A percentile compares a stretch with the other conserved stretches of the same genome.
These are phyloP conservation scores for Hypanus sabinus DNA, from an alignment of 2,113 vertebrate species.

Conservation along the genomic window DNA sequence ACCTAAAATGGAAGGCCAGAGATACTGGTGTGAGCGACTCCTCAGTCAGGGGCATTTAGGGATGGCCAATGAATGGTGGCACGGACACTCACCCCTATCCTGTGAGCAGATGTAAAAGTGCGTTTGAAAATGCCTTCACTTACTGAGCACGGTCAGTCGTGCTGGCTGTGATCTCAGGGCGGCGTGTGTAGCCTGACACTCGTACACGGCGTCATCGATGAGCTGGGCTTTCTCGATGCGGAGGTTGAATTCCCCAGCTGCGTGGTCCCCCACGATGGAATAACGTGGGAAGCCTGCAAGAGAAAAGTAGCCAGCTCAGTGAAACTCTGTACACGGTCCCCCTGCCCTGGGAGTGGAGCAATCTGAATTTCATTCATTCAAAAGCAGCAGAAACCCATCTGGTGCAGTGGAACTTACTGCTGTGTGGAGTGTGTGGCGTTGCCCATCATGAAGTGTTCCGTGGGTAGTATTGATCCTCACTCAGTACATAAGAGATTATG, in stretches of 20 bases:
- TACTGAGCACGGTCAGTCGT: conserved; percentile 87
- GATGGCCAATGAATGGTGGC: neutral
- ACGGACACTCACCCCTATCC: neutral
- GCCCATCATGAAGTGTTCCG: neutral
- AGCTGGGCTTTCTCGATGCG: conserved; percentile 85
- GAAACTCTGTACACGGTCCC: neutral
- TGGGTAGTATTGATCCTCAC: neutral
- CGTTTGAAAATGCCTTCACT: conserved; percentile 47
- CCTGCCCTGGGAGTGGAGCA: neutral
- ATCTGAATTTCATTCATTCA: neutral
- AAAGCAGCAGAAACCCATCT: neutral
- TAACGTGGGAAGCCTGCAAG: conserved; percentile 86
- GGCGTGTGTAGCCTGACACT: conserved; percentile 93
- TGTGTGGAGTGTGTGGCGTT: no score
- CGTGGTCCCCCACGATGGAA: conserved; percentile 86
- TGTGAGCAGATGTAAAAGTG: neutral
- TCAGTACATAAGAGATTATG: neutral
- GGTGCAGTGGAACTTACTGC: neutral
- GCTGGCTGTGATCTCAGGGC: conserved; percentile 89
- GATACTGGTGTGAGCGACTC: neutral
- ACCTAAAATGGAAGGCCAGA: no score
- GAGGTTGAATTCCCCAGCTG: conserved; percentile 85
- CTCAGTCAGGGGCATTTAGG: neutral
- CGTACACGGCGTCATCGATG: conserved; percentile 86
- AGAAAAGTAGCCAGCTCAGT: fast-evolving